A percentile compares a stretch with the other conserved stretches of the same genome.
These are phyloP conservation scores for Ardeotis arabs DNA, from an alignment of 2,113 vertebrate genomes.

Conservation along the genomic window DNA sequence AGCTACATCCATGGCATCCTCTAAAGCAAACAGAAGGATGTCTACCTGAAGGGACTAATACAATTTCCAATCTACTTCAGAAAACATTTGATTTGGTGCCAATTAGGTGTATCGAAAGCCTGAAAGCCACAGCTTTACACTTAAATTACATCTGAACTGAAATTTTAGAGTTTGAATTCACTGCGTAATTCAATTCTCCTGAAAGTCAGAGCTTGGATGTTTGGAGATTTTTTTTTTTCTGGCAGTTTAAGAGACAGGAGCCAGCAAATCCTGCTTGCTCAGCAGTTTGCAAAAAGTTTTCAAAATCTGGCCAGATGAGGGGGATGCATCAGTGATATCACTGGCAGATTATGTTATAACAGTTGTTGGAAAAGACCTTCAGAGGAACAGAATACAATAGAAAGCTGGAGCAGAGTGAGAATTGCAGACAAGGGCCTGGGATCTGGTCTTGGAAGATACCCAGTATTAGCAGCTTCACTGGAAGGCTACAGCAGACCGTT, in stretches of 20 bases:
- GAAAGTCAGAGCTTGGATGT: background rate
- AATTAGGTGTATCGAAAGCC: background rate
- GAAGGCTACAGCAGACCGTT: background rate
- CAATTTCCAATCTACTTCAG: background rate
- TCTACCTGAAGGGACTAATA: background rate
- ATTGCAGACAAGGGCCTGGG: background rate
- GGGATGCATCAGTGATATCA: background rate
- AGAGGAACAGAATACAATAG: background rate
- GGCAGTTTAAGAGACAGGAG: background rate
- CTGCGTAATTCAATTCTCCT: background rate
- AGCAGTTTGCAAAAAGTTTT: background rate
- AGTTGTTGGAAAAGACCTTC: background rate
- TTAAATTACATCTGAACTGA: background rate
- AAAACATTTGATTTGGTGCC: background rate
- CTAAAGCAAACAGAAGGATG: background rate
- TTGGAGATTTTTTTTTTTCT: background rate
- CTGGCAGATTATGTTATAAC: background rate
- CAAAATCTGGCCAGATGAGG: background rate
- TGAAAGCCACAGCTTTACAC: background rate
- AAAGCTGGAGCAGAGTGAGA: background rate
- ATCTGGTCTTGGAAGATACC: conserved; percentile 2
- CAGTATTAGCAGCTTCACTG: background rate
- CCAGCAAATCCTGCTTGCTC: background rate
- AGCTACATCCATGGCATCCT: background rate
- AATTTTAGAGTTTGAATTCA: background rate